Base-by-base conservation (phyloP, 2,888 invertebrate genomes). In the Drosophila subsilvestris region DNA sequence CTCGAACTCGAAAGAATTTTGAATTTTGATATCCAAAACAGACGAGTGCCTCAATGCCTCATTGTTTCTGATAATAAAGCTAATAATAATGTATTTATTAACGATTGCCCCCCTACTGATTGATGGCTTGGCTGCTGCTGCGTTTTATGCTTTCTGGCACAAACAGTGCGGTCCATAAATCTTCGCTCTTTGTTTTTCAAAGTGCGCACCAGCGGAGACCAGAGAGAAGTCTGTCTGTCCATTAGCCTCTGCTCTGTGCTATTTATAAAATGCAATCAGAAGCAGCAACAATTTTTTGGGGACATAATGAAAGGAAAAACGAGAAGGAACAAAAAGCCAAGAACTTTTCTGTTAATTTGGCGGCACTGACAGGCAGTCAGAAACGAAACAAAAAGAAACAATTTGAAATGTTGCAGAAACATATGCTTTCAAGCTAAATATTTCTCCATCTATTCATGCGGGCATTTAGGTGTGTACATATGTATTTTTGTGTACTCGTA, bases 321-420 rank as follows among this genome's bases (percentile, higher is more conserved):
- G 42, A 32, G 44, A 44, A 72, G 45, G 25, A 60, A 57, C 32
- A 56, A 63, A 56, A 7, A 47, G 22, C 37, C 18, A 62, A 27
- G 17, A 49, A 54, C 45, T 62, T 51, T 77, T 75, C 63, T 86
- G 81, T 78, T 86, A 69, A 79, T 72, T 74, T 73, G 72, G 60
- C 73, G 57, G 60, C 59, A 80, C 68, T 80, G 83, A 84, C 79
- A 82, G 67, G 80, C 71, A 70, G 70, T 57, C 59, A n/a, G n/a
- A n/a, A n/a, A n/a, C n/a, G n/a, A n/a, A n/a, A n/a, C n/a, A 58
- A 37, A 43, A 75, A 57, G 44, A 56, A 25, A 10, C 48, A 61
- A 44, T 45, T 42, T 42, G 43, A 70, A 71, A 66, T 72, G 77
- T 62, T 69, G 63, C 58, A 70, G 45, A 51, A 17, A 20, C n/a